Conservation (phyloP, 1,140 invertebrate species). For the Leptestheria dahalacensis region DNA sequence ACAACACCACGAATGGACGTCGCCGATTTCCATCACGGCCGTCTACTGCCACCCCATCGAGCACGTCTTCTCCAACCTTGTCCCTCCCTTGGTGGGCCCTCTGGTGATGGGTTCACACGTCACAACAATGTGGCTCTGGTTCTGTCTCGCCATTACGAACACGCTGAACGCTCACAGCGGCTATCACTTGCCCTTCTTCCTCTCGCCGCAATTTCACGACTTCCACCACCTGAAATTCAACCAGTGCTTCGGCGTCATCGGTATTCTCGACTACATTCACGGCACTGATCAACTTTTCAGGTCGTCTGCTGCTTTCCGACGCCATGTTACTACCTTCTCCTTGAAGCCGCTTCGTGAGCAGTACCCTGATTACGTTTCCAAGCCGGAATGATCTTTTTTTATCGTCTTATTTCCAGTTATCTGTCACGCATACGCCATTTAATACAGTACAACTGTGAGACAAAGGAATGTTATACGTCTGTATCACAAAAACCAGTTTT, state of each 20-base stretch:
- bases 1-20: constrained; percentile 70
- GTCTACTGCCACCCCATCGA: constrained; percentile 78
- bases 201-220: constrained; percentile 76
- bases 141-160: constrained; percentile 55
- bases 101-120: constrained; percentile 66
- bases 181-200: constrained; percentile 75
- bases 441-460: no score
- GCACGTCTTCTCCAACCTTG: constrained; percentile 64
- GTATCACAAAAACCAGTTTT: no score
- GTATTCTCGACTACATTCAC: constrained; percentile 67
- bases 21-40: constrained; percentile 62
- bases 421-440: no score
- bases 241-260: constrained; percentile 71
- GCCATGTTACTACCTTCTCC: constrained; percentile 64
- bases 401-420: no score
- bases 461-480: no score
- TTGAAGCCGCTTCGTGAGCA: constrained; percentile 54
- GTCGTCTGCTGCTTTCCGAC: constrained; percentile 39
- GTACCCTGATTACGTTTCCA: no score
- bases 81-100: constrained; percentile 64
- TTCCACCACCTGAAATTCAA: constrained; percentile 71
- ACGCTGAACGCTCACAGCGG: constrained; percentile 76
- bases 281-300: constrained; percentile 67
- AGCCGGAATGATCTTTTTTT: no score
- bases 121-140: constrained; percentile 68